A percentile compares a stretch with the other conserved stretches of the same genome.
Evolutionary conservation across 1,140 invertebrate genomes (phyloP).

Genomic region (Panagrolaimus sp.): DNA sequence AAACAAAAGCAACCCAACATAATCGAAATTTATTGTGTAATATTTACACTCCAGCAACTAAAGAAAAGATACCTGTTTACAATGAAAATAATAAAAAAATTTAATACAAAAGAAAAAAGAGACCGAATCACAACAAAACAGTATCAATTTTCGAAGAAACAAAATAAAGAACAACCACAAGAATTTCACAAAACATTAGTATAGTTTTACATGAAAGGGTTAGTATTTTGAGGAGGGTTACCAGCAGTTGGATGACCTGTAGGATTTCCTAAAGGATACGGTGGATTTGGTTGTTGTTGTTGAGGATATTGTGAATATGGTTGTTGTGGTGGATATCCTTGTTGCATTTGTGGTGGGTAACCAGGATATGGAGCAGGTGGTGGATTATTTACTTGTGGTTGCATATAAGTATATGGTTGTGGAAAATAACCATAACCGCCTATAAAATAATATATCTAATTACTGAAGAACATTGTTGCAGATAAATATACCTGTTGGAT

Average conservation of each 20-base stretch:
- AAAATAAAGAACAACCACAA: no score
- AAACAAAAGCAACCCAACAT: background rate
- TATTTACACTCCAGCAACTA: background rate
- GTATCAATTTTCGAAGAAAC: no score
- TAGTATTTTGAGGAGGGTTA: background rate
- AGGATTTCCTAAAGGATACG: background rate
- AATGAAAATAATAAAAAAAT: background rate
- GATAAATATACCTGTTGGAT: slow-evolving; percentile 8
- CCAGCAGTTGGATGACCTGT: background rate
- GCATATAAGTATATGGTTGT: slow-evolving; percentile 4
- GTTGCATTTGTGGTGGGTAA: background rate
- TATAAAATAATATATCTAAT: background rate
- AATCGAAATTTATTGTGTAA: background rate
- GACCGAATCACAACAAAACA: background rate
- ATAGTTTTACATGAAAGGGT: slow-evolving; percentile 5
- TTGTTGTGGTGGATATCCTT: slow-evolving; percentile 3
- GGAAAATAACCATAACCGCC: slow-evolving; percentile 3
- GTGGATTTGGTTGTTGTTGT: background rate
- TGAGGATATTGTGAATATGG: background rate
- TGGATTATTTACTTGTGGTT: no score
- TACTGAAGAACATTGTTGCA: background rate
- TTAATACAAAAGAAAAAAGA: slow-evolving; percentile 3
- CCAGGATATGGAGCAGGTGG: no score
- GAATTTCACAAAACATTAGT: no score
- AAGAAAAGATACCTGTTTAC: slow-evolving; percentile 2